Evolutionary conservation across 2,113 vertebrate species (phyloP).

Genomic region (Okapia johnstoni): DNA sequence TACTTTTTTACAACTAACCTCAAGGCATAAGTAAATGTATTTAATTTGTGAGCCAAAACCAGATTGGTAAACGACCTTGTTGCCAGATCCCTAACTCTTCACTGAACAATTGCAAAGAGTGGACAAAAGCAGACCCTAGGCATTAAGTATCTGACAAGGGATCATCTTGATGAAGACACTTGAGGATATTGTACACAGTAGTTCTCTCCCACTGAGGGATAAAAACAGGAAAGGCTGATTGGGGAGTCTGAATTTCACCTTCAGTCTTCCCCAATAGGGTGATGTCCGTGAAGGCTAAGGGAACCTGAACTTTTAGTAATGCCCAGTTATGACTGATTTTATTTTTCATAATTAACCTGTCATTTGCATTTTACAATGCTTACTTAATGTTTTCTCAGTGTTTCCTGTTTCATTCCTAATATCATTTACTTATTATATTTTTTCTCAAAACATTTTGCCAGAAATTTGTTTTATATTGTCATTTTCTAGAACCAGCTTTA

Average conservation of each 20-base stretch:
- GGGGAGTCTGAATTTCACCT: not conserved
- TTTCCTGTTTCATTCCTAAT: not conserved
- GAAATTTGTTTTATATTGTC: not conserved
- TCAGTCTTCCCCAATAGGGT: not conserved
- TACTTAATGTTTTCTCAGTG: not conserved
- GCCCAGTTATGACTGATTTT: not conserved
- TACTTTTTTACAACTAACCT: not conserved
- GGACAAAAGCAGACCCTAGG: not conserved
- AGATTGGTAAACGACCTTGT: not conserved
- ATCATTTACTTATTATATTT: not conserved
- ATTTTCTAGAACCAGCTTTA: not conserved
- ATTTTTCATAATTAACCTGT: not conserved
- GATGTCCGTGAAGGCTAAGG: not conserved
- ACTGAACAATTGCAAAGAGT: not conserved
- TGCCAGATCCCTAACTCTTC: not conserved
- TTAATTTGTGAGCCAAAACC: not conserved
- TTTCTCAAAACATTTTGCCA: not conserved
- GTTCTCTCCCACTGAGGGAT: not conserved
- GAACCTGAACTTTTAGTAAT: not conserved
- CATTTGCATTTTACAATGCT: not conserved
- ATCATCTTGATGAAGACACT: not conserved
- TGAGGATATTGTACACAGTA: not conserved
- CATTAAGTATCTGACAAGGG: not conserved
- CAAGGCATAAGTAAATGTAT: not conserved
- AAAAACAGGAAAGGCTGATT: not conserved